Evolutionary conservation across 2,113 vertebrate species (phyloP).

Genomic region (Tupaia tana): DNA sequence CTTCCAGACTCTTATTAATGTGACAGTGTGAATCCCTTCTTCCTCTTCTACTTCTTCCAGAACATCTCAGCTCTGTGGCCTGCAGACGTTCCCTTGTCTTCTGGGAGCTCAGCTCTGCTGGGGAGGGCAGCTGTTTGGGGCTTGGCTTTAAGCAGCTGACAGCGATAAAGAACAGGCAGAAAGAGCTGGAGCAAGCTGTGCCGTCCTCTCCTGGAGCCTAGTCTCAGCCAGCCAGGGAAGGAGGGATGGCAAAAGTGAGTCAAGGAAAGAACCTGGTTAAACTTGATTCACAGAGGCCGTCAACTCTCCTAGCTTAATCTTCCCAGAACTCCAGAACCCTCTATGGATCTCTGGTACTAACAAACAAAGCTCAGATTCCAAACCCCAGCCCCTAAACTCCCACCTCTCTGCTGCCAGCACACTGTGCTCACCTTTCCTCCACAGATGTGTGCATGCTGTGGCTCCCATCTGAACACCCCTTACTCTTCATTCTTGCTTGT

Average conservation of each 20-base stretch:
- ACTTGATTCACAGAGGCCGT: background rate
- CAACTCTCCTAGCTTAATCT: background rate
- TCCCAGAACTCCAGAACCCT: background rate
- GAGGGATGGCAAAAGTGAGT: background rate
- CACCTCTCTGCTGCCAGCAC: background rate
- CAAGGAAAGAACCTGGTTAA: background rate
- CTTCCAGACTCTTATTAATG: constrained; percentile 77
- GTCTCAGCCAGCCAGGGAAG: background rate
- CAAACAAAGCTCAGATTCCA: background rate
- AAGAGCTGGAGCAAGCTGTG: constrained; percentile 55
- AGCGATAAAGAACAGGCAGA: constrained; percentile 81
- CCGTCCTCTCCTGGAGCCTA: constrained; percentile 58
- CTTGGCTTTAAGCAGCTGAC: constrained; percentile 81
- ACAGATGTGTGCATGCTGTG: no score
- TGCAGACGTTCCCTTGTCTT: constrained; percentile 84
- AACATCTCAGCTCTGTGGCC: constrained; percentile 73
- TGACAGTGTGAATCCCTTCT: constrained; percentile 75
- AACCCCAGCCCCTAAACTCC: background rate
- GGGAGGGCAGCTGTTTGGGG: constrained; percentile 61
- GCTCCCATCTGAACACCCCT: background rate
- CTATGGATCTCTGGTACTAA: background rate
- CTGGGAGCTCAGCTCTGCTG: constrained; percentile 75
- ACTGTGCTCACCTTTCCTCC: background rate
- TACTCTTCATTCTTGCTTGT: background rate
- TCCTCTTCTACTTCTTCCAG: constrained; percentile 77